Conservation (phyloP, 2,888 invertebrate genomes). For the Trachelus troglodyta region DNA sequence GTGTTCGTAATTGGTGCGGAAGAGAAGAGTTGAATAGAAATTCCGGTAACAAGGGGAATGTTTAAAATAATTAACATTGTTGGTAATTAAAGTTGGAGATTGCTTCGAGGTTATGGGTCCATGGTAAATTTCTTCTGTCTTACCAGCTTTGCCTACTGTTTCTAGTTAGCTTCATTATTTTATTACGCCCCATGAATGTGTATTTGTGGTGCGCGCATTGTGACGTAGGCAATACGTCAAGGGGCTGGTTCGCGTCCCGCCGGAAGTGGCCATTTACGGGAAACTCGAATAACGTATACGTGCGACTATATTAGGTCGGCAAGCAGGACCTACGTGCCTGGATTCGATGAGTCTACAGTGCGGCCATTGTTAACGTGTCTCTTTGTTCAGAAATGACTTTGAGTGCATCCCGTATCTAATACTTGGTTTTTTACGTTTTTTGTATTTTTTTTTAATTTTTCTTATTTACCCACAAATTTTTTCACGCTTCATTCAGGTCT, state of each 20-base stretch:
- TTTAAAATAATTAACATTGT: slow-evolving; percentile 31
- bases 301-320: slow-evolving; percentile 43
- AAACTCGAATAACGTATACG: slow-evolving; percentile 37
- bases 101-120: background rate
- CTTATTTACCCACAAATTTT: background rate
- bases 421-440: background rate
- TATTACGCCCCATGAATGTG: slow-evolving; percentile 19
- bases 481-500: background rate
- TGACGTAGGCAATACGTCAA: slow-evolving; percentile 4
- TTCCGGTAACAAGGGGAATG: slow-evolving; percentile 29
- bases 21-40: slow-evolving; percentile 9
- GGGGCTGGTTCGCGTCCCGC: slow-evolving; percentile 26
- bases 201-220: slow-evolving; percentile 14
- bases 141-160: background rate
- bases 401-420: background rate
- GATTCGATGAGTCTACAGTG: slow-evolving; percentile 29
- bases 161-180: background rate
- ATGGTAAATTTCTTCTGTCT: background rate
- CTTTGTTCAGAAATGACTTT: background rate
- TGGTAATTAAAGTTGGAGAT: background rate
- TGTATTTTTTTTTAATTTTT: background rate
- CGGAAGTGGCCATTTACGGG: slow-evolving; percentile 58
- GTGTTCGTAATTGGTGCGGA: slow-evolving; percentile 40
- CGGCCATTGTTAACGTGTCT: background rate
- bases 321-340: slow-evolving; percentile 47